Percentiles rank a stretch among this genome's conserved stretches.
phyloP scores from a whole-genome alignment of 2,113 vertebrate species.

The Indicator maculatus region DNA sequence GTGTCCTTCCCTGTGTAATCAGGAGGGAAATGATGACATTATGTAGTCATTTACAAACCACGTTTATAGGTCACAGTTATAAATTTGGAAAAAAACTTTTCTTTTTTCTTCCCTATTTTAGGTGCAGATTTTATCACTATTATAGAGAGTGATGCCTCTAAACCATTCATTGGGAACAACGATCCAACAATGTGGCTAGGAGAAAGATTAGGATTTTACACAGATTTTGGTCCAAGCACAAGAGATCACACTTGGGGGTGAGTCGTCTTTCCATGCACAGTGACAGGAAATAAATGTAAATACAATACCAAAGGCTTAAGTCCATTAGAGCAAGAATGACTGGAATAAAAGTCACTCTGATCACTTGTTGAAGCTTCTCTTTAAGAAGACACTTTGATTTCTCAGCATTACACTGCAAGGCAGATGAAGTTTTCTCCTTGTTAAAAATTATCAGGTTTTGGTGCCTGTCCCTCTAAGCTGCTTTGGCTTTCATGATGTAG shows the following conservation, averaged over 20 bases:
- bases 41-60: neutral
- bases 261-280: constrained; percentile 3
- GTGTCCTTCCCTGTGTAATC: neutral
- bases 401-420: neutral
- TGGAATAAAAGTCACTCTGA: neutral
- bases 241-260: constrained; percentile 82
- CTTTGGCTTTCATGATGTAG: neutral
- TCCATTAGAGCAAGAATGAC: neutral
- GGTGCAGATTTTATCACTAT: constrained; percentile 80
- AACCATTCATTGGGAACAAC: constrained; percentile 77
- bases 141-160: constrained; percentile 80
- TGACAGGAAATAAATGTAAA: neutral
- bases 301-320: neutral
- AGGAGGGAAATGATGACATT: neutral
- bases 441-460: neutral
- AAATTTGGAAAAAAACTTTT: neutral
- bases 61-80: neutral
- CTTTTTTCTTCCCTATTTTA: neutral
- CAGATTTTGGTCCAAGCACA: constrained; percentile 79
- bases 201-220: constrained; percentile 79
- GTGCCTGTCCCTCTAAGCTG: neutral
- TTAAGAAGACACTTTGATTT: neutral
- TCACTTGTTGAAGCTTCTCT: neutral
- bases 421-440: neutral
- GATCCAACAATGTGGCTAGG: constrained; percentile 78